Conservation (phyloP, 2,797 vertebrate species). For the Scarus forsteni region DNA sequence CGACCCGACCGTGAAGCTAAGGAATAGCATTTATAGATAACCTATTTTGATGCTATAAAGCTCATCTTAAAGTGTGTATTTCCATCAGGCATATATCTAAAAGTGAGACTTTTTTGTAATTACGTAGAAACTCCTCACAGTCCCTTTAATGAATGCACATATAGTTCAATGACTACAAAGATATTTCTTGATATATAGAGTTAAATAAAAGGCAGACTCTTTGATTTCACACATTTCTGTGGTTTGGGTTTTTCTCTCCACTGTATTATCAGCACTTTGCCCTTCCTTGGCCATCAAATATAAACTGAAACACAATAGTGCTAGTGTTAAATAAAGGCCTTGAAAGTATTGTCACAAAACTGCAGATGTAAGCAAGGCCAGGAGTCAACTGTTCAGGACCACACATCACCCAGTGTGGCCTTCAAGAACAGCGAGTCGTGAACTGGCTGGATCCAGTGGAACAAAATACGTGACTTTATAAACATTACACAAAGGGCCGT, state of each 20-base stretch:
- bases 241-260: not conserved
- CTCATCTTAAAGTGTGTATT: no score
- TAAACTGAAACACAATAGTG: constrained; percentile 59
- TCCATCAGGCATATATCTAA: no score
- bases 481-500: constrained; percentile 14
- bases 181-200: not conserved
- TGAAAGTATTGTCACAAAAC: constrained; percentile 80
- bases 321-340: constrained; percentile 78
- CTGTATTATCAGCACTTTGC: constrained; percentile 35
- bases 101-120: no score
- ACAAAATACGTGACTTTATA: constrained; percentile 24
- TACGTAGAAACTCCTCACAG: no score
- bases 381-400: constrained; percentile 63
- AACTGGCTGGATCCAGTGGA: constrained; percentile 31
- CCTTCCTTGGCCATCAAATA: constrained; percentile 30
- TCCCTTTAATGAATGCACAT: constrained; percentile 3
- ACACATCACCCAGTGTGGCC: constrained; percentile 72
- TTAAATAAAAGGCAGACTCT: not conserved
- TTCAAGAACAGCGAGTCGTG: constrained; percentile 47
- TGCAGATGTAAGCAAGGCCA: constrained; percentile 83
- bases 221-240: constrained; percentile 11
- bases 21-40: no score
- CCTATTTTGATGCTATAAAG: no score
- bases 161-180: not conserved
- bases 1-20: no score